Base-by-base conservation (phyloP, 2,113 vertebrate genomes). In the Callospermophilus lateralis region DNA sequence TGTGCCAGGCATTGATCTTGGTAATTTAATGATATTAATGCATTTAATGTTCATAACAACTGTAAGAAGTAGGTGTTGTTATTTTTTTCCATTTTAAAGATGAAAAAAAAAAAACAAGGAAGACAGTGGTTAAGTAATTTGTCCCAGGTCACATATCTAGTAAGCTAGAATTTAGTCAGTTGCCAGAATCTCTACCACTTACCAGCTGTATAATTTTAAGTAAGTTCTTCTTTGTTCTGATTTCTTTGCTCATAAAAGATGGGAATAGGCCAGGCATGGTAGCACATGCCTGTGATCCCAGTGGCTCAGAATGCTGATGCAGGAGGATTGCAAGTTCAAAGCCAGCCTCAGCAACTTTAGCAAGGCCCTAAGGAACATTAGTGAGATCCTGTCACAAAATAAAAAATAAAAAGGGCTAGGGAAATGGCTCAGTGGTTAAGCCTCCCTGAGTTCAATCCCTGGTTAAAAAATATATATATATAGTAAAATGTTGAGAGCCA, bases 81-180 rank as follows among this genome's bases (percentile, higher is more conserved):
- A 32, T 61, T 93, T 63, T 20, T 20, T 55, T 34, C 28, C 17
- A 20, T 48, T 90, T 97, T 85, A 93, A 95, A 93, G 51, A 88
- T 93, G 45, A 96, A 91, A 20, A 94, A 72, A 96, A 91, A 20
- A 94, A 72, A 81, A 34, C 4, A 1, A 88, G 51, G 22, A 96
- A 84, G 12, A 61, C 55, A 92, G 76, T 76, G 32, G 2, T 84
- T 72, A 93, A 90, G 39, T 45, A 53, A 61, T 93, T 94, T 93
- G 22, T 5, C 48, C 24, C 9, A 63, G 22, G 32, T 85, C 53
- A 94, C 10, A 67, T 13, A 87, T 28, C 26, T 39, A 63, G 37
- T 32, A 87, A 81, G 53, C 42, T 79, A 90, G 45, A 92, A 92
- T 96, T 94, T 1, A 84, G 34, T 79, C 39, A 92, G 30, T 73